Base-by-base conservation (phyloP, 2,113 vertebrate genomes). In the Alethe diademata region DNA sequence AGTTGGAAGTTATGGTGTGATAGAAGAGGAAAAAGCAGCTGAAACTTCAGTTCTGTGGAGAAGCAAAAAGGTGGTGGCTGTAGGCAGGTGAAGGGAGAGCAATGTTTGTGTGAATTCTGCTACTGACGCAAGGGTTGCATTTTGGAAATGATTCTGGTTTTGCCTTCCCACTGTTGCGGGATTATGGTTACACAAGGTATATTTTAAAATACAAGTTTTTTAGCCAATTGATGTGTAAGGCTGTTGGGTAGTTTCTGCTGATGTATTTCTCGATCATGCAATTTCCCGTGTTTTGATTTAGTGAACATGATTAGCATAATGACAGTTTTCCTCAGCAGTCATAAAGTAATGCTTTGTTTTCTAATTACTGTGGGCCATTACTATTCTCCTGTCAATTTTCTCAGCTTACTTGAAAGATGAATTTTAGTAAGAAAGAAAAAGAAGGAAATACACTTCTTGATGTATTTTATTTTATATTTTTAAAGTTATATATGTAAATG, bases 271-370 rank as follows among this genome's bases (percentile, higher is more conserved):
- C 26, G 29, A 65, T 83, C 0, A 0, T 86, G 43, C 60, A 56
- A 33, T 92, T 96, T 91, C 35, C 51, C 75, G 23, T 71, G 42
- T 79, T 96, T 94, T 88, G 56, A 79, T 96, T 93, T 94, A 90
- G 90, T 86, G 51, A 88, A 22, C 84, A 51, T 74, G 76, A 62
- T 83, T 79, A 90, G 48, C 23, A 57, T 69, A 88, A 95, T 51
- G 62, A 78, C 17, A 47, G n/a, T 73, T 94, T 93, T 95, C 31
- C 64, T 86, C 51, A 67, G 65, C n/a, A 80, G 56, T 51, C 60
- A 79, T 85, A 58, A 84, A 90, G 19, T 82, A 61, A 38, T 60
- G 35, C 53, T 93, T 88, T 96, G 85, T 92, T 85, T 88, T 92
- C 31, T 80, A 70, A 78, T 56, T 86, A 56, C 26, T 38, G 51